Percentiles rank a stretch among this genome's conserved stretches.
Evolutionary conservation across 2,888 invertebrate genomes (phyloP).

Genomic region (Alviniconcha strummeri): DNA sequence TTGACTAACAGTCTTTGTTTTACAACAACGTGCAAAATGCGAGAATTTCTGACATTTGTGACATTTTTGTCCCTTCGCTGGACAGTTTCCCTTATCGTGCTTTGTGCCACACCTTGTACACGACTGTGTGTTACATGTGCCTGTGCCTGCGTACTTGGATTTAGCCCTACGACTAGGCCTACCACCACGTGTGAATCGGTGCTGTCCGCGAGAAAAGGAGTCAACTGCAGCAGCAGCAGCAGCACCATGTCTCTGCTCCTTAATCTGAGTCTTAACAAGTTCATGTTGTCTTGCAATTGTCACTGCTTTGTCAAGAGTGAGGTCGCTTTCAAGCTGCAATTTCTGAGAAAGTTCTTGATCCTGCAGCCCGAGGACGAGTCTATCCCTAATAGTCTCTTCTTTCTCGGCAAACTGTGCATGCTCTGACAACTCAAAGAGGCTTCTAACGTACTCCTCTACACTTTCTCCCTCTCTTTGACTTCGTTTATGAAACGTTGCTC

Average conservation of each 20-base stretch:
- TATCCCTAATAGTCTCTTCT: constrained; percentile 9
- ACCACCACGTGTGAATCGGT: background rate
- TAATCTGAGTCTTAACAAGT: background rate
- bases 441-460: too few relatives aligned
- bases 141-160: background rate
- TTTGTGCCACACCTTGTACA: background rate
- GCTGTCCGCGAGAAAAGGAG: too few relatives aligned
- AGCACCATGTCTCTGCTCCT: background rate
- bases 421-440: background rate
- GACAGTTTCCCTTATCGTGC: background rate
- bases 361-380: background rate
- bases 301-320: background rate
- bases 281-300: background rate
- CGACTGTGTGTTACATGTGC: background rate
- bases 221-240: too few relatives aligned
- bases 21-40: background rate
- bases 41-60: background rate
- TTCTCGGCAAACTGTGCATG: background rate
- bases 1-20: too few relatives aligned
- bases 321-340: background rate
- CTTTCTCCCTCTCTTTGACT: too few relatives aligned
- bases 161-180: too few relatives aligned
- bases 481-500: too few relatives aligned
- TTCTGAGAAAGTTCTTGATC: constrained; percentile 2
- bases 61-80: background rate